These are phyloP conservation scores for Xerus inauris DNA, from an alignment of 2,113 vertebrate species.

Conservation along the genomic window DNA sequence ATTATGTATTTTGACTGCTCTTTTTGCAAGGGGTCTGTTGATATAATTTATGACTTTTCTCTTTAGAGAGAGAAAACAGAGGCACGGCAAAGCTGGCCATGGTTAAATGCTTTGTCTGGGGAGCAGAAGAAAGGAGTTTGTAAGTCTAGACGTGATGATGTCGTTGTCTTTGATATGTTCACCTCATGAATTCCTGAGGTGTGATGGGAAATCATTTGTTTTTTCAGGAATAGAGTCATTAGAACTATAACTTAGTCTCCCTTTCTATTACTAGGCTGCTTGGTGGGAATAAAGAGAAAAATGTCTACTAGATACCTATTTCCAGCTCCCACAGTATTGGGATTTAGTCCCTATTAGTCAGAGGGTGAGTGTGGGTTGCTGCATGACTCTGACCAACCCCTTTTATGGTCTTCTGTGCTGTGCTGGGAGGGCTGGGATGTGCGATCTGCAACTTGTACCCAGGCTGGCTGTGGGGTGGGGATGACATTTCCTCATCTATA, in stretches of 20 bases:
- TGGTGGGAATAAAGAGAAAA: not conserved
- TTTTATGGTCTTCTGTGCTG: too few relatives aligned
- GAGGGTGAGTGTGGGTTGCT: not conserved
- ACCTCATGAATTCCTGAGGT: not conserved
- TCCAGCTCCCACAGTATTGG: accelerated
- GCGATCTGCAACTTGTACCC: not conserved
- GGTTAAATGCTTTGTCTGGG: not conserved
- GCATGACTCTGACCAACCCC: not conserved
- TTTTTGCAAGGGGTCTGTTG: not conserved
- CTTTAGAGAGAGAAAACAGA: not conserved
- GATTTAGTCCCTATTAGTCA: not conserved
- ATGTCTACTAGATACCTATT: not conserved
- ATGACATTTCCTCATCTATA: not conserved
- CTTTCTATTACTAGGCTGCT: not conserved
- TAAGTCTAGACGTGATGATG: not conserved
- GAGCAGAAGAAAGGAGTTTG: not conserved
- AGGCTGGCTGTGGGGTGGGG: not conserved
- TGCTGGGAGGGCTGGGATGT: not conserved
- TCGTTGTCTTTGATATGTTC: not conserved
- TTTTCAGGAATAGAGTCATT: not conserved
- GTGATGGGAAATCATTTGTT: not conserved
- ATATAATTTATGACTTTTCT: not conserved
- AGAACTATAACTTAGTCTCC: not conserved
- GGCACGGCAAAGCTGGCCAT: accelerated
- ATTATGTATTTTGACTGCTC: not conserved